Base-by-base conservation (phyloP, 2,888 invertebrate species). In the Dermolepida albohirtum region DNA sequence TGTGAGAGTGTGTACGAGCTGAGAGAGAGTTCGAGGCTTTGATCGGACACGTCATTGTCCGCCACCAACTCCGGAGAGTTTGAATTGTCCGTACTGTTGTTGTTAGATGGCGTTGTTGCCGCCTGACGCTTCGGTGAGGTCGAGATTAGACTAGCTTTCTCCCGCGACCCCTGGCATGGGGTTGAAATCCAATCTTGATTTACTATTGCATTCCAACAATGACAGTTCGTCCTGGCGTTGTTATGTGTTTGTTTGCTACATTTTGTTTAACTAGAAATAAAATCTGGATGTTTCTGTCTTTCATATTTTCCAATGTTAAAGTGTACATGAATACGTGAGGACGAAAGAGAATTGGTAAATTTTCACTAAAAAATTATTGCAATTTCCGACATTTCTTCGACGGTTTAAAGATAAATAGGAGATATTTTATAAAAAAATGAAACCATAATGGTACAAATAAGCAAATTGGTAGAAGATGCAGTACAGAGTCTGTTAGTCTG, bases 121-220 rank as follows among this genome's bases (percentile, higher is more conserved):
- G 51, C 34, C 34, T 34, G 73, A 73, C 75, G 77, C 76, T 77
- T 78, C 59, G 11, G 59, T 59, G 78, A 82, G 81, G 80, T 82
- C 80, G 81, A 83, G 82, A 83, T 83, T 83, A 82, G 82, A 82
- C 82, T 82, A 82, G 81, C 81, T 77, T n/a, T 40, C 55, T 68
- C 62, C 49, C 81, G 79, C 74, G 68, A 66, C 69, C 66, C 80
- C 79, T 74, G 70, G 69, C 67, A 69, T 67, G 81, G 81, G 81
- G 80, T 78, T 79, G 82, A 83, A 83, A 82, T 83, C 83, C 83
- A 83, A 83, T 84, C 84, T 83, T 83, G 82, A 83, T 83, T 82
- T 83, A 82, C 81, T 83, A 83, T 83, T 82, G 83, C 84, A 83
- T 83, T 83, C 83, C 82, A 77, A 81, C 83, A 83, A 83, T 83